Evolutionary conservation across 1,140 invertebrate genomes (phyloP).

Genomic region (Anastatus disparis): DNA sequence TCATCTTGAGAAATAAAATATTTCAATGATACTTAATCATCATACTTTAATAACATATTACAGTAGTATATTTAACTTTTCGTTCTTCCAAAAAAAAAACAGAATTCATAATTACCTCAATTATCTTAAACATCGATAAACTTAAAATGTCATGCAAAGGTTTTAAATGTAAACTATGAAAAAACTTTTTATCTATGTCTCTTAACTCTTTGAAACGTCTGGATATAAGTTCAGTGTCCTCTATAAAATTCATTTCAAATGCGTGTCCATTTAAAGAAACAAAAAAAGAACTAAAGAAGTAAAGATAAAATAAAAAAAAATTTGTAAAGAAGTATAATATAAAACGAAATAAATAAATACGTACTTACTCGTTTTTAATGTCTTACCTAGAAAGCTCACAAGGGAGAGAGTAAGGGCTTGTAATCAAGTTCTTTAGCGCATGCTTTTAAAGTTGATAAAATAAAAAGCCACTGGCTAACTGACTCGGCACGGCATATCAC

Average conservation of each 20-base stretch:
- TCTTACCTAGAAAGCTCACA: neutral
- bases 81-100: too few species aligned
- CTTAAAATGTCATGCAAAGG: neutral
- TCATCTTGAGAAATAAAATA: too few species aligned
- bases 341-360: neutral
- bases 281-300: too few species aligned
- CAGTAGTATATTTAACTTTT: too few species aligned
- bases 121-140: neutral
- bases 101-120: neutral
- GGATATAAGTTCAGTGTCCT: neutral
- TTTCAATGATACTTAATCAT: too few species aligned
- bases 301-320: too few species aligned
- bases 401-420: neutral
- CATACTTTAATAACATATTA: too few species aligned
- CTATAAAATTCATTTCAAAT: neutral
- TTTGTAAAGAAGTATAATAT: neutral
- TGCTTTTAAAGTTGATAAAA: slow-evolving; percentile 22
- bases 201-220: neutral
- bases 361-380: neutral
- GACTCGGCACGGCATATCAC: neutral
- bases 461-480: slow-evolving; percentile 17
- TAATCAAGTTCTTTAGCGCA: slow-evolving; percentile 8
- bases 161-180: neutral
- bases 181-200: neutral
- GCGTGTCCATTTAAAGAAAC: too few species aligned